Evolutionary conservation across 1,140 invertebrate genomes (phyloP).

Genomic region (Wiebesia pumilae): DNA sequence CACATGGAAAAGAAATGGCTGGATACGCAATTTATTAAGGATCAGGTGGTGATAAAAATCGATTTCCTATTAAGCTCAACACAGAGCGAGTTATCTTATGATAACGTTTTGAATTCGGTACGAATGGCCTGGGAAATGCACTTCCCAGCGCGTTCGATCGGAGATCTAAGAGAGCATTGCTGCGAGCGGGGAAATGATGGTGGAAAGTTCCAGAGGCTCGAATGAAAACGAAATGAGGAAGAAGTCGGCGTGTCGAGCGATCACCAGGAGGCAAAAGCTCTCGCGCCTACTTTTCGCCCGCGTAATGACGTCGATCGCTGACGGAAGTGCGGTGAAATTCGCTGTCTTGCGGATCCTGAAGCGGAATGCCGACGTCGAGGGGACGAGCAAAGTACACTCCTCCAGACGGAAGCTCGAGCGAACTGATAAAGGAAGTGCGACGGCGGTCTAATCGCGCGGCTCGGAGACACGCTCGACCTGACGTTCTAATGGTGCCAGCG

Average conservation of each 20-base stretch:
- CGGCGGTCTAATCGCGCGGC: neutral
- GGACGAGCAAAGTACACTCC: neutral
- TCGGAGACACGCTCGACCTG: conserved; percentile 35
- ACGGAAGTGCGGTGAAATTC: neutral
- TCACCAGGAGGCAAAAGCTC: neutral
- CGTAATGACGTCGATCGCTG: neutral
- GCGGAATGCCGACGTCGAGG: neutral
- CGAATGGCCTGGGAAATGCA: no score
- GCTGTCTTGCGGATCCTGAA: no score
- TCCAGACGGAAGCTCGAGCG: neutral
- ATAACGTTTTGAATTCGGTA: no score
- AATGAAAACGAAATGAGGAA: neutral
- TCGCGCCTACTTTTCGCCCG: neutral
- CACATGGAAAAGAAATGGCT: no score
- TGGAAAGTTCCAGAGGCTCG: neutral
- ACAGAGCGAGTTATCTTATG: no score
- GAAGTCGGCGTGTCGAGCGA: neutral
- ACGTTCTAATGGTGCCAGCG: conserved; percentile 12
- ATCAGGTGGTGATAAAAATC: no score
- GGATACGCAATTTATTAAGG: no score
- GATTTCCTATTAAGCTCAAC: no score
- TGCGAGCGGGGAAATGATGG: no score
- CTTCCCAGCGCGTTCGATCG: no score
- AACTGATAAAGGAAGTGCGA: conserved; percentile 18
- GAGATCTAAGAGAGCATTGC: no score